phyloP scores from a whole-genome alignment of 2,113 vertebrate genomes.

The Jaculus jaculus region DNA sequence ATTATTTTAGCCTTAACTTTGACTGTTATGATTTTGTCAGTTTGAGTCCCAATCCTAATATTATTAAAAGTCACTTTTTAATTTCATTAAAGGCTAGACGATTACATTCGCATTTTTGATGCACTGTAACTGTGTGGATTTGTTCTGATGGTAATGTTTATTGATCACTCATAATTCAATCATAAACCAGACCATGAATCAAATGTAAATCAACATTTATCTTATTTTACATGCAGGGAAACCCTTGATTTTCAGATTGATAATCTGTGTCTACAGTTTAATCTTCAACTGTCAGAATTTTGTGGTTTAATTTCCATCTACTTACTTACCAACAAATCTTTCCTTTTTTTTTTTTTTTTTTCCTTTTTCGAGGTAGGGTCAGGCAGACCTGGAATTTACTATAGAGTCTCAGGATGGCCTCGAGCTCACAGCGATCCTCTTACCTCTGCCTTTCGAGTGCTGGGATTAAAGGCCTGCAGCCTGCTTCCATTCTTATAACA shows the following conservation, averaged over 20 bases:
- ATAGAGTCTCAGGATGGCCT: too few species aligned
- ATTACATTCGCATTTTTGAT: slow-evolving; percentile 85
- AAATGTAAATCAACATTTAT: slow-evolving; percentile 81
- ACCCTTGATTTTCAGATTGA: slow-evolving; percentile 79
- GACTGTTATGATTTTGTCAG: slow-evolving; percentile 63
- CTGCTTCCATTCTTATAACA: slow-evolving; percentile 37
- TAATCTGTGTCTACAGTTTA: slow-evolving; percentile 76
- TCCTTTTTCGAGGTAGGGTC: too few species aligned
- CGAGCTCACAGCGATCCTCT: too few species aligned
- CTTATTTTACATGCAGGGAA: slow-evolving; percentile 77
- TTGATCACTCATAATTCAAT: slow-evolving; percentile 84
- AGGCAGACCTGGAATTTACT: too few species aligned
- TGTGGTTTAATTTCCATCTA: slow-evolving; percentile 41
- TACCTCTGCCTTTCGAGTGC: too few species aligned
- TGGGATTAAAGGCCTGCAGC: too few species aligned
- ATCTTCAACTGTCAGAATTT: slow-evolving; percentile 77
- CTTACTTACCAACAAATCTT: slow-evolving; percentile 48
- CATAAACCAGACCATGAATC: slow-evolving; percentile 76
- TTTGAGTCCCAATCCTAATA: slow-evolving; percentile 76
- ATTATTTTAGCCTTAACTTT: slow-evolving; percentile 50
- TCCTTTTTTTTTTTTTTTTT: too few species aligned
- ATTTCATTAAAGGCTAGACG: slow-evolving; percentile 81
- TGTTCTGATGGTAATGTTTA: slow-evolving; percentile 84
- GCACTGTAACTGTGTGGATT: slow-evolving; percentile 82
- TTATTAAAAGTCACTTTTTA: slow-evolving; percentile 82